Base-by-base conservation (phyloP, 2,797 vertebrate genomes). In the Sebastes diaconus region DNA sequence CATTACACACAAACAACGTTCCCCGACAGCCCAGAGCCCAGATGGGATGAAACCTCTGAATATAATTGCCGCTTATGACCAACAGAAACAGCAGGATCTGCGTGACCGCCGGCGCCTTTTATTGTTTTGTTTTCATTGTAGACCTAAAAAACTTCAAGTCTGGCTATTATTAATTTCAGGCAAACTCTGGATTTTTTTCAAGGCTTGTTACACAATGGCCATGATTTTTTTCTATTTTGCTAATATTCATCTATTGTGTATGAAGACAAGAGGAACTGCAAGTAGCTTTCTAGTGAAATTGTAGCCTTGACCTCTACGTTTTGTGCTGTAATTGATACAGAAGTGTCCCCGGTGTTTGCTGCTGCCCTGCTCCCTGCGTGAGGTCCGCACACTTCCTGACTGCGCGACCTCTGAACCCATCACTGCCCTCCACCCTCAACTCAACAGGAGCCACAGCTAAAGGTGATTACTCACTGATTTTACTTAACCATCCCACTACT, bases 321-420 rank as follows among this genome's bases (percentile, higher is more conserved):
- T 1, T 67, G 54, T 68, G 65, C 65, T 80, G 57, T 79, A 67
- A 73, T 68, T n/a, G 18, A 82, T 59, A 55, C 70, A 13, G 27
- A 7, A 16, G 7, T 84, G 69, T 55, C 22, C 63, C 22, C 1
- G n/a, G 18, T 59, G 60, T 78, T 68, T 34, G 46, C 66, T 63
- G 50, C 54, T 52, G 42, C 22, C 6, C 13, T 29, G 27, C 70
- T 88, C 50, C 63, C 64, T 52, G 55, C 2, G 1, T 60, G 22
- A 80, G 54, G 70, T 80, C n/a, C 27, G 30, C 73, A 72, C 66
- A 66, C 83, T 80, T 87, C 76, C 79, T 68, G 32, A 61, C 73
- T 34, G 25, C 2, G 12, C 83, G 77, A 87, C 80, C 81, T 87
- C 67, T 83, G 55, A 83, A 74, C 71, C 61, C 69, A 16, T 84